Percentiles rank a stretch among this genome's conserved stretches.
Evolutionary conservation across 2,888 invertebrate species (phyloP).

Genomic region (Notodonta ziczac): DNA sequence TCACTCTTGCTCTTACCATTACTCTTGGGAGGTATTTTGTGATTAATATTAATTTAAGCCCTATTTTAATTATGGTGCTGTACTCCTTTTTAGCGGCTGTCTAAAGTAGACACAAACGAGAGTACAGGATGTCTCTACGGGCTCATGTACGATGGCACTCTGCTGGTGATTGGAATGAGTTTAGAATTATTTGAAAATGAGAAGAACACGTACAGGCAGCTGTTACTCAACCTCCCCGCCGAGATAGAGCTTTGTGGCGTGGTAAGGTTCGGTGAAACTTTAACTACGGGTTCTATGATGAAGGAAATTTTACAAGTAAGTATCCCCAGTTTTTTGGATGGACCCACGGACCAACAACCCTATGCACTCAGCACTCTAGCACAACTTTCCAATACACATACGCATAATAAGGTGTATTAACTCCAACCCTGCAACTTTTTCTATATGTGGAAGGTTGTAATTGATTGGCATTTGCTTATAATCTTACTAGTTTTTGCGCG

Average conservation of each 20-base stretch:
- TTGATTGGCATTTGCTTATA: too few species aligned
- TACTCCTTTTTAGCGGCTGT: conserved; percentile 84
- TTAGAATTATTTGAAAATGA: conserved; percentile 86
- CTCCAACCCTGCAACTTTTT: too few species aligned
- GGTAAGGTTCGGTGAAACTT: conserved; percentile 86
- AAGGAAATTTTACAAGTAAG: conserved; percentile 86
- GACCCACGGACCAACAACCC: too few species aligned
- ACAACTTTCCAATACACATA: too few species aligned
- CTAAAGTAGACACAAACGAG: conserved; percentile 84
- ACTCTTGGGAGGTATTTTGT: not conserved
- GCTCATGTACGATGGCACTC: conserved; percentile 88
- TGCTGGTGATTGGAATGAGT: conserved; percentile 88
- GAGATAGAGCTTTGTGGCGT: conserved; percentile 92
- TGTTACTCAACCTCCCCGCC: conserved; percentile 88
- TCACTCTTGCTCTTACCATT: conserved; percentile 33
- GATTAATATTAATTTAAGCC: not conserved
- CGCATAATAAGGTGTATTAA: too few species aligned
- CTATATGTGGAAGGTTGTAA: too few species aligned
- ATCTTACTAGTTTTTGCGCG: too few species aligned
- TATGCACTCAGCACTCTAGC: too few species aligned
- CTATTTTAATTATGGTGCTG: not conserved
- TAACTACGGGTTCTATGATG: conserved; percentile 85
- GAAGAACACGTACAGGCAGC: conserved; percentile 76
- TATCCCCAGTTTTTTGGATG: conserved; percentile 21
- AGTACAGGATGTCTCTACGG: conserved; percentile 90